These are phyloP conservation scores for Leptothorax acervorum DNA, from an alignment of 2,888 invertebrate species.

Conservation along the genomic window DNA sequence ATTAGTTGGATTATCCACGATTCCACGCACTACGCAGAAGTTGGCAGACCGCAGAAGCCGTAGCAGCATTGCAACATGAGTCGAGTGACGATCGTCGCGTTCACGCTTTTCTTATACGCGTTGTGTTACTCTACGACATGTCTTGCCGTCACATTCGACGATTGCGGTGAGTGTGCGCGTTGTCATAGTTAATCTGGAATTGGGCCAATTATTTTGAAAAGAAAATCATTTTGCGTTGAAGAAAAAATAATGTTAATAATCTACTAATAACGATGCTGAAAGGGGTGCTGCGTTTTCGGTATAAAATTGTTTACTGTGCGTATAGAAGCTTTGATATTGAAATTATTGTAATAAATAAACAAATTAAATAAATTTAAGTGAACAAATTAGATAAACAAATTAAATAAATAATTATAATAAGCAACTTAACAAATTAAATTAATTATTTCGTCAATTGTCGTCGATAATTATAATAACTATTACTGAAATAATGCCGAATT, in stretches of 20 bases:
- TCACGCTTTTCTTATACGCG: neutral
- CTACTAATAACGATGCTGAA: neutral
- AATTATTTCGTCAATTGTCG: neutral
- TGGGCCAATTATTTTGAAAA: neutral
- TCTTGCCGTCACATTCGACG: neutral
- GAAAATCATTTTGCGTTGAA: neutral
- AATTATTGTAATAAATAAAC: constrained; percentile 5
- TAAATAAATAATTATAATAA: neutral
- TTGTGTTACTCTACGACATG: neutral
- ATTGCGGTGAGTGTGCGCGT: constrained; percentile 31
- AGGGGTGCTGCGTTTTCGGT: neutral
- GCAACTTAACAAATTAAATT: neutral
- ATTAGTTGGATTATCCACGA: too few relatives aligned
- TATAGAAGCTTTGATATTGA: neutral
- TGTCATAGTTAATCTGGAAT: neutral
- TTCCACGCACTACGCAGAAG: too few relatives aligned
- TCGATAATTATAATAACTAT: neutral
- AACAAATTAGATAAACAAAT: neutral
- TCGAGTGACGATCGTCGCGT: neutral
- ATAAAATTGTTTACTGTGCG: neutral
- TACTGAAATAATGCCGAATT: neutral
- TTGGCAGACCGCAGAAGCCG: neutral
- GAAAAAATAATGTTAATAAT: neutral
- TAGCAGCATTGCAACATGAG: neutral
- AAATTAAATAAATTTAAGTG: neutral